Conservation (phyloP, 2,888 invertebrate species). For the Ecliptopera silaceata region DNA sequence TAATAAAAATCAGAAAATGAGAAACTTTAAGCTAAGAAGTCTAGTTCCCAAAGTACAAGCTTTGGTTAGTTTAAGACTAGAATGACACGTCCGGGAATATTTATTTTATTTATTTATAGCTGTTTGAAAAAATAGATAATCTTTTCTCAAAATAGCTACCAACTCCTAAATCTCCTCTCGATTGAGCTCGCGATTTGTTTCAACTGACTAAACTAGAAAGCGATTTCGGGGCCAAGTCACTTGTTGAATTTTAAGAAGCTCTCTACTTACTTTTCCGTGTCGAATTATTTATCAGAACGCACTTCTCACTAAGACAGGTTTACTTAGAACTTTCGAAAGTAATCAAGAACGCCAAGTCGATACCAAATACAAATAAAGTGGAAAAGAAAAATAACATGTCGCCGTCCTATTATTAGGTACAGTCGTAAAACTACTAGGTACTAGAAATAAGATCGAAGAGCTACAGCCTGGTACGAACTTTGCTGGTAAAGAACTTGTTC, state of each 20-base stretch:
- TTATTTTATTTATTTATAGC: no score
- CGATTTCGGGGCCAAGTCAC: slow-evolving; percentile 36
- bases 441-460: slow-evolving; percentile 18
- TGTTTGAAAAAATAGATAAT: slow-evolving; percentile 23
- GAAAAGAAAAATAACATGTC: slow-evolving; percentile 36
- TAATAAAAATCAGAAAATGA: no score
- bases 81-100: no score
- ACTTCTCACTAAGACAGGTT: slow-evolving; percentile 33
- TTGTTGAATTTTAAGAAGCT: slow-evolving; percentile 39
- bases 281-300: slow-evolving; percentile 38
- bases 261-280: slow-evolving; percentile 36
- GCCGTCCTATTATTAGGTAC: slow-evolving; percentile 27
- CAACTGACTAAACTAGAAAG: slow-evolving; percentile 37
- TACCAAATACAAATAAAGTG: slow-evolving; percentile 39
- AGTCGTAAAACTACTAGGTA: slow-evolving; percentile 27
- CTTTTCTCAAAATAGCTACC: no score
- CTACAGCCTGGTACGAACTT: slow-evolving; percentile 23
- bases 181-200: slow-evolving; percentile 34
- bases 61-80: no score
- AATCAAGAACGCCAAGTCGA: slow-evolving; percentile 40
- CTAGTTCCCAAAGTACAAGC: no score
- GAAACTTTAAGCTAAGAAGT: no score
- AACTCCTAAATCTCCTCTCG: slow-evolving; percentile 24
- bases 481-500: slow-evolving; percentile 14
- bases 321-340: slow-evolving; percentile 39